Evolutionary conservation across 2,113 vertebrate species (phyloP), one percentile per base, ranked within the genome.

Genomic region (Oryzias woworae): DNA sequence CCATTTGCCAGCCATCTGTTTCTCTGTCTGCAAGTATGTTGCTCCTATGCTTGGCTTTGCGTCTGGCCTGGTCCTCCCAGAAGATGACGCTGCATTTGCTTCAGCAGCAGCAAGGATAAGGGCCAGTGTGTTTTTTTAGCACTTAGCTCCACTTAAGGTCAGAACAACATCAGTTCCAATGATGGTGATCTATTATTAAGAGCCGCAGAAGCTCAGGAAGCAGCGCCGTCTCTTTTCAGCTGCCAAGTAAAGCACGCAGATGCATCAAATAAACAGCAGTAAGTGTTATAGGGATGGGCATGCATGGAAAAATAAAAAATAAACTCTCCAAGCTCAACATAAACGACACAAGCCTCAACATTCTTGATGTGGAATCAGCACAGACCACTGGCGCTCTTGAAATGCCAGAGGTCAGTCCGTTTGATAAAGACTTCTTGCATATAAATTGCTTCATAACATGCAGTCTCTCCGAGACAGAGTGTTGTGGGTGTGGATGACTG

Each of bases 381-480:
- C 36, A 61, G 28, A 45, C 57, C 48, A 52, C 58, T 59, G 62
- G 58, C 53, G 58, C 73, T 74, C 72, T 77, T 47, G 75, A 80
- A 70, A 67, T 81, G 75, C 63, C 68, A 82, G 78, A 82, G 84
- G 86, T 87, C 85, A 79, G 81, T 72, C 78, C 58, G 78, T 82
- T 85, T 86, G 78, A 87, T 86, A 85, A 85, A 85, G 81, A 82
- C 79, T 85, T 78, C 66, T 73, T 88, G 84, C 83, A 89, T 88
- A 89, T 87, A 88, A 90, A 86, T 86, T 87, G 86, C 85, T 88
- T 88, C 83, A 86, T 87, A 88, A 87, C 78, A 85, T 67, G 64
- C 31, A 71, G 67, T 80, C 71, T 83, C 83, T 83, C 80, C 60
- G 41, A 77, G 70, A 75, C 53, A 18, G 52, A 3, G 55, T 23